Percentiles rank a stretch among this genome's conserved stretches.
Evolutionary conservation across 2,888 invertebrate species (phyloP).

Genomic region (Omphaloscelis lunosa): DNA sequence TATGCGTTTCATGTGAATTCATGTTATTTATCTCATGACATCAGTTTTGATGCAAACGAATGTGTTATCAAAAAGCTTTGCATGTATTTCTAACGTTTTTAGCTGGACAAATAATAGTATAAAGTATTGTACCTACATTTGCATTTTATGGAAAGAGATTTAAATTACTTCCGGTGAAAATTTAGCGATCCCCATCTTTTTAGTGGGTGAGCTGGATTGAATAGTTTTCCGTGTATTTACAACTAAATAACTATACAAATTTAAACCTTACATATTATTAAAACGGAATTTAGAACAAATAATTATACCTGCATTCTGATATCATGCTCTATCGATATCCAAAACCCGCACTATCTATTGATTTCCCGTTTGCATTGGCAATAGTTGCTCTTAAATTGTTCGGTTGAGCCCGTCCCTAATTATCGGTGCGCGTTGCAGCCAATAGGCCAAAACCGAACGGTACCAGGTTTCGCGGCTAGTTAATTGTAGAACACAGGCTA

Average conservation of each 20-base stretch:
- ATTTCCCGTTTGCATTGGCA: conserved; percentile 33
- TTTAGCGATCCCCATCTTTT: too few species aligned
- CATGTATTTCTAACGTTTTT: not conserved
- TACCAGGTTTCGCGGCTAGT: conserved; percentile 73
- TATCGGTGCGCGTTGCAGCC: conserved; percentile 52
- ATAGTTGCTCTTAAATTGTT: conserved; percentile 56
- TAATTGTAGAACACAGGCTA: conserved; percentile 88
- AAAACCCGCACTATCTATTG: conserved; percentile 27
- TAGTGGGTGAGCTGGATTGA: too few species aligned
- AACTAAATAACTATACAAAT: not conserved
- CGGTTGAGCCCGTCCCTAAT: conserved; percentile 48
- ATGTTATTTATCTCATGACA: conserved; percentile 45
- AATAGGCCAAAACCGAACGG: conserved; percentile 52
- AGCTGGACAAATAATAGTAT: not conserved
- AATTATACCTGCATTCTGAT: not conserved
- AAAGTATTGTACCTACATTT: too few species aligned
- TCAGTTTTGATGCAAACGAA: conserved; percentile 25
- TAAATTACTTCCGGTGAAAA: too few species aligned
- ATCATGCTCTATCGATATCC: conserved; percentile 8
- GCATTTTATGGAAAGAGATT: too few species aligned
- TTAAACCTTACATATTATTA: not conserved
- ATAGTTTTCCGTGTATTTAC: too few species aligned
- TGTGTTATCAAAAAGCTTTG: conserved; percentile 12
- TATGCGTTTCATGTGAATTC: conserved; percentile 28
- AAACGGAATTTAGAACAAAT: conserved; percentile 1